Conservation (phyloP, 2,113 vertebrate species). For the Pseudolaguvia tuberculata region DNA sequence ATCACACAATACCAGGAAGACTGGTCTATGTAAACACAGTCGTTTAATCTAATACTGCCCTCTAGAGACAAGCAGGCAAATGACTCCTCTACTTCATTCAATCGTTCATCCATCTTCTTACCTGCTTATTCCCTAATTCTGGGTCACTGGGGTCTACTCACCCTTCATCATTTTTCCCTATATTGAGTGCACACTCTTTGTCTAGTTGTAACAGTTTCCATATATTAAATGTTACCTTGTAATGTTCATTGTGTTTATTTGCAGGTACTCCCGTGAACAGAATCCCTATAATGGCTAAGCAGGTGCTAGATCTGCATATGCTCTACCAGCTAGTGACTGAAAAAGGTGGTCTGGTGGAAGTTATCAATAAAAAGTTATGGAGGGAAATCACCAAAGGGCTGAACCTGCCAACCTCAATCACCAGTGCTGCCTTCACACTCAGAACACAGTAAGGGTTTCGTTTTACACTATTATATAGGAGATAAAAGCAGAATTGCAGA, state of each 20-base stretch:
- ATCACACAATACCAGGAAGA: too few relatives aligned
- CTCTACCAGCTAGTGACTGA: conserved; percentile 93
- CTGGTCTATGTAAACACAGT: not conserved
- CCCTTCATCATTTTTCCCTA: not conserved
- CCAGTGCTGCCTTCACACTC: conserved; percentile 96
- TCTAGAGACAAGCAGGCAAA: conserved; percentile 49
- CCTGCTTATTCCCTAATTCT: too few relatives aligned
- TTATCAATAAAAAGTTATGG: conserved; percentile 99
- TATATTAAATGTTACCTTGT: not conserved
- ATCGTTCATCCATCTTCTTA: too few relatives aligned
- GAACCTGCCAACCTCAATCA: conserved; percentile 96
- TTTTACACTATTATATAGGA: not conserved
- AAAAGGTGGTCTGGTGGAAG: conserved; percentile 94
- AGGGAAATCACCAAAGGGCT: conserved; percentile 96
- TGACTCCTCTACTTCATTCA: not conserved
- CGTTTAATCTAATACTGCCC: conserved; percentile 54
- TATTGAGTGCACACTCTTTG: not conserved
- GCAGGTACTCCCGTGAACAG: conserved; percentile 94
- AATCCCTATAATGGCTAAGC: conserved; percentile 98
- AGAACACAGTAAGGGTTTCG: conserved; percentile 96
- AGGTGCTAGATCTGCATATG: conserved; percentile 95
- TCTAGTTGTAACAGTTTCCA: not conserved
- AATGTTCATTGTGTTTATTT: conserved; percentile 13
- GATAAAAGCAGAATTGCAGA: not conserved
- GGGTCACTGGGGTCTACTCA: too few relatives aligned